These are phyloP conservation scores for Drosophila austrosaltans DNA, from an alignment of 2,888 invertebrate genomes.

Conservation along the genomic window DNA sequence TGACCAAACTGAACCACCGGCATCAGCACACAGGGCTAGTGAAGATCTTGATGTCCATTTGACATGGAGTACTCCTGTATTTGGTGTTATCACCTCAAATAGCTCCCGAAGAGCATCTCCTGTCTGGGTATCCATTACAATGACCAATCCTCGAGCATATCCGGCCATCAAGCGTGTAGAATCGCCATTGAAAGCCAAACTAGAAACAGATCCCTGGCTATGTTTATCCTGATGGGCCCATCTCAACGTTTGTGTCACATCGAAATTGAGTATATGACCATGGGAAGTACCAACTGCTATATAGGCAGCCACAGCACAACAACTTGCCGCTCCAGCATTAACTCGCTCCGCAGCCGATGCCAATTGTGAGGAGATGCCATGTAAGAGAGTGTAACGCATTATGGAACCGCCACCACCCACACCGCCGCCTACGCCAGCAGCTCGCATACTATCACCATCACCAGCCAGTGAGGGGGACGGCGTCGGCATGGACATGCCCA, in stretches of 20 bases:
- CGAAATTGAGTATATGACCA: constrained; percentile 94
- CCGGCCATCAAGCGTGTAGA: constrained; percentile 93
- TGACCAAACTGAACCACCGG: constrained; percentile 98
- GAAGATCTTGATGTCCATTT: constrained; percentile 88
- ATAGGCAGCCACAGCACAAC: constrained; percentile 90
- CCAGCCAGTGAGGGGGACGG: constrained; percentile 65
- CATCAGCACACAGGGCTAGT: constrained; percentile 93
- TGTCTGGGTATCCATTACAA: constrained; percentile 93
- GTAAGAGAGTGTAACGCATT: constrained; percentile 91
- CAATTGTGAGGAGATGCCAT: constrained; percentile 95
- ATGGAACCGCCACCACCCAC: constrained; percentile 85
- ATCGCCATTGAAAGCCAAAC: constrained; percentile 93
- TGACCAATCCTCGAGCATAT: constrained; percentile 91
- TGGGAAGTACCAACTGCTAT: constrained; percentile 97
- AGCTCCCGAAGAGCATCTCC: constrained; percentile 91
- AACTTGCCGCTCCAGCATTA: constrained; percentile 94
- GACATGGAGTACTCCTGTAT: constrained; percentile 91
- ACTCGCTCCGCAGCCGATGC: constrained; percentile 94
- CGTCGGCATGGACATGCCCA: constrained; percentile 82
- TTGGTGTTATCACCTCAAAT: constrained; percentile 92
- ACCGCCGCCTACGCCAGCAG: constrained; percentile 82
- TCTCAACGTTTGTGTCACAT: constrained; percentile 92
- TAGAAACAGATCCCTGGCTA: constrained; percentile 91
- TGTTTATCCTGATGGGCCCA: constrained; percentile 90
- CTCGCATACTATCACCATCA: constrained; percentile 6